phyloP scores from a whole-genome alignment of 2,797 vertebrate genomes.

The Amphiprion clarkii region DNA sequence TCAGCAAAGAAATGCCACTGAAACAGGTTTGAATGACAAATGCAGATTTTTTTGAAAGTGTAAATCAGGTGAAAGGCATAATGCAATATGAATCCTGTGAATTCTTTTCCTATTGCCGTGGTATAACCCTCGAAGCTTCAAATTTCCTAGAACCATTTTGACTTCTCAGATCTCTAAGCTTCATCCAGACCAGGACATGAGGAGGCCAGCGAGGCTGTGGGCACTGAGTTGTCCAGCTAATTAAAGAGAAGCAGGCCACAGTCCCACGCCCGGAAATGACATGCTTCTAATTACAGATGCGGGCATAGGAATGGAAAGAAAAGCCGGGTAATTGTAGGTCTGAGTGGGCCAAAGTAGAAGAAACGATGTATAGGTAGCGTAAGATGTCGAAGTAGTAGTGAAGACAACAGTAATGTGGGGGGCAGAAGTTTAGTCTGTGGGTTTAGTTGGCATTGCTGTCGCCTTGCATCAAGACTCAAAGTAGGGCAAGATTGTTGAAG shows the following conservation, averaged over 20 bases:
- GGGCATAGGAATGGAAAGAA: slow-evolving; percentile 71
- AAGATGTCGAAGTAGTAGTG: slow-evolving; percentile 48
- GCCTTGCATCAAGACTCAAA: slow-evolving; percentile 40
- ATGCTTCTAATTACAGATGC: slow-evolving; percentile 83
- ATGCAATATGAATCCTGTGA: slow-evolving; percentile 7
- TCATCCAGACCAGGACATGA: slow-evolving; percentile 57
- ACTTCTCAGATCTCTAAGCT: slow-evolving; percentile 41
- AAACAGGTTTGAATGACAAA: slow-evolving; percentile 15
- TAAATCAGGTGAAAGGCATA: slow-evolving; percentile 19
- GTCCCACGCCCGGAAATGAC: slow-evolving; percentile 83
- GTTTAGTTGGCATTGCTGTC: slow-evolving; percentile 47
- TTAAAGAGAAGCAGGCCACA: slow-evolving; percentile 79
- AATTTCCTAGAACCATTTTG: slow-evolving; percentile 52
- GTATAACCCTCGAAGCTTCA: slow-evolving; percentile 25
- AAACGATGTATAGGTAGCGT: slow-evolving; percentile 64
- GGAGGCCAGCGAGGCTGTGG: slow-evolving; percentile 72
- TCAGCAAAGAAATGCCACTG: slow-evolving; percentile 17
- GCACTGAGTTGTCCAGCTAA: slow-evolving; percentile 74
- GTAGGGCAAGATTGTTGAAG: slow-evolving; percentile 19
- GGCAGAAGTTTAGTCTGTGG: slow-evolving; percentile 50
- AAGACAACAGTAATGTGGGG: slow-evolving; percentile 58
- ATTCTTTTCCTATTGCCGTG: background rate
- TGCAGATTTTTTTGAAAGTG: slow-evolving; percentile 4
- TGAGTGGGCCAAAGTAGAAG: slow-evolving; percentile 57
- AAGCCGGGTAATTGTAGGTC: slow-evolving; percentile 75